Evolutionary conservation across 2,888 invertebrate species (phyloP).

Genomic region (Cheilosia grossa): DNA sequence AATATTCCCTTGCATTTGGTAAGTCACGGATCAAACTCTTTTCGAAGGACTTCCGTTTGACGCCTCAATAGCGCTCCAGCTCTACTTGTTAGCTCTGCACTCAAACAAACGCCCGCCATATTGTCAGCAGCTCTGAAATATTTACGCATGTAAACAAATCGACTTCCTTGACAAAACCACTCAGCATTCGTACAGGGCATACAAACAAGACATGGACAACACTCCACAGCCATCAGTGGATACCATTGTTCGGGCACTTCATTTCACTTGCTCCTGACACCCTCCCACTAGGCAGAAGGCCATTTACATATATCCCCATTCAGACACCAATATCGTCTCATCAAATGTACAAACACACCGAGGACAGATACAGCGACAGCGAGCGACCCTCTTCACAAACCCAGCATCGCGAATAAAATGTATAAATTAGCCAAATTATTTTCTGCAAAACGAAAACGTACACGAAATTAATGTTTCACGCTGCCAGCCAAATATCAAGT

Average conservation of each 20-base stretch:
- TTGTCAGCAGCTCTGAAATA: too few species aligned
- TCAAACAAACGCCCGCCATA: too few species aligned
- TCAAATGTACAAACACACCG: slow-evolving; percentile 53
- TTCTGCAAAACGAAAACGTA: slow-evolving; percentile 33
- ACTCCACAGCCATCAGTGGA: slow-evolving; percentile 20
- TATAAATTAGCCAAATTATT: slow-evolving; percentile 67
- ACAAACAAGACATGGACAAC: not conserved
- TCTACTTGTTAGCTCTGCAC: too few species aligned
- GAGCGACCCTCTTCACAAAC: slow-evolving; percentile 31
- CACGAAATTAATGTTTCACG: slow-evolving; percentile 44
- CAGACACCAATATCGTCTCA: slow-evolving; percentile 52
- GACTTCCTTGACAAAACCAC: too few species aligned
- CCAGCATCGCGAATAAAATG: slow-evolving; percentile 49
- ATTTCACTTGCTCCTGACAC: slow-evolving; percentile 36
- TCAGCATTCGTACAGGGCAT: too few species aligned
- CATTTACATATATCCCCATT: slow-evolving; percentile 34
- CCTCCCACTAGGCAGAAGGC: slow-evolving; percentile 9
- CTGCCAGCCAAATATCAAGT: slow-evolving; percentile 1
- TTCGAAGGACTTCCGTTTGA: too few species aligned
- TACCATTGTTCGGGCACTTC: slow-evolving; percentile 27
- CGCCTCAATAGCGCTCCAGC: too few species aligned
- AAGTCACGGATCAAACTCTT: too few species aligned
- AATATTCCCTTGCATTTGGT: too few species aligned
- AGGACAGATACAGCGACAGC: not conserved
- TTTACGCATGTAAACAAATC: too few species aligned